Evolutionary conservation across 1,140 invertebrate species (phyloP), one percentile per base, ranked within the genome.

Genomic region (Drosophila melanogaster): DNA sequence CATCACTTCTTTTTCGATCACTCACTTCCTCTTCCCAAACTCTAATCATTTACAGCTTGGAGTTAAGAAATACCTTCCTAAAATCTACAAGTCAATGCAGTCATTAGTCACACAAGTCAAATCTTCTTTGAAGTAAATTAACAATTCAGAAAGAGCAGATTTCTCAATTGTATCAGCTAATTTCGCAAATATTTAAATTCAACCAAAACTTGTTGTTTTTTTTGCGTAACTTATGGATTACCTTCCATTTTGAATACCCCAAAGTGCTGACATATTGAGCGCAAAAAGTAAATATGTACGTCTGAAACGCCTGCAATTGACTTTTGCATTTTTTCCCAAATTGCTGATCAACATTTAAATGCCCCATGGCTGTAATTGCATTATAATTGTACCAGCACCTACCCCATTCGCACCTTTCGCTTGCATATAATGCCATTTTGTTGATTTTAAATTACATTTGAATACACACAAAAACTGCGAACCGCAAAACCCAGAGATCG

Each of bases 401-500:
- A 17, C 35, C 44, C 7, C 10, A 6, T 47, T 44, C 14, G 64
- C 66, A 65, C 62, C 33, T 8, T 22, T 22, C 59, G 17, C 17
- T 11, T 15, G 54, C 61, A 30, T 58, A 65, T 58, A 65, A 58
- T 55, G 66, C 43, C 14, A 41, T 57, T 70, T 70, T 70, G 64
- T 70, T 70, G 64, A 70, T 70, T 70, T 70, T 70, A 70, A 70
- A 70, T 70, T 70, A 70, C 67, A 70, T 70, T 70, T 70, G 37
- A 56, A 70, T 50, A 53, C 65, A 54, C 66, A 54, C 22, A 69
- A 53, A 35, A 53, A 35, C 30, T 15, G 26, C 15, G 44, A 65
- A 56, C 24, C 40, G 33, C 33, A 69, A 69, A 69, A 47, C 35
- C 38, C 43, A 37, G 50, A 49, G 37, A 50, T 69, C 67, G 77